Base-by-base conservation (phyloP, 2,113 vertebrate genomes). In the Dascyllus trimaculatus region DNA sequence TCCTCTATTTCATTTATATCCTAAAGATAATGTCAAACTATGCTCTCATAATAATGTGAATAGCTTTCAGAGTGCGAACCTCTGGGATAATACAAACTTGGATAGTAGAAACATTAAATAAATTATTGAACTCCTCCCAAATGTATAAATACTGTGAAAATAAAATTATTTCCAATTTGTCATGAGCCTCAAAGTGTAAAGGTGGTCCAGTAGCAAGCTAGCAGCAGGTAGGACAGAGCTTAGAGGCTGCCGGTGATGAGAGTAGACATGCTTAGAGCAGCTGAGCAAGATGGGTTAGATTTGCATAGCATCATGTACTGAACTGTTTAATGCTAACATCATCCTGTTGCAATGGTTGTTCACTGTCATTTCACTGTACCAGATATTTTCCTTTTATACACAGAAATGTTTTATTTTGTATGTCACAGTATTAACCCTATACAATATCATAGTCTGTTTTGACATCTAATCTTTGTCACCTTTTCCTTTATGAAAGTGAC, bases 401-500 rank as follows among this genome's bases (percentile, higher is more conserved):
- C 84, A 92, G 85, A 91, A 88, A 89, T 94, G 92, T 93, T 93
- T 93, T 82, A 70, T 90, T 92, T 93, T 93, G 85, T 91, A 79
- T 94, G 91, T 93, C 92, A 91, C 89, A 93, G 87, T 92, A 85
- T 93, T 94, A 91, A 93, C 92, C 86, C 82, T 90, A 88, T 92
- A 90, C 85, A 86, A 82, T 94, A 89, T 91, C 85, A 87, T 92
- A 92, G 90, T 80, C 85, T 94, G 91, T 93, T 94, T 87, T 93
- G 87, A 91, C 88, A 82, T 89, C 84, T 94, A 92, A 93, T 94
- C 89, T 91, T 85, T 95, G 94, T 94, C 94, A 95, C 93, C 89
- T 93, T 94, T 95, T 93, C 87, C 87, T 93, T 93, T 88, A 92
- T 94, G 93, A 95, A 94, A 95, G 95, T 95, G 94, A 94, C 94